Percentiles rank a stretch among this genome's conserved stretches.
Conservation (phyloP, 2,797 vertebrate genomes). For the Pagetopsis macropterus region DNA sequence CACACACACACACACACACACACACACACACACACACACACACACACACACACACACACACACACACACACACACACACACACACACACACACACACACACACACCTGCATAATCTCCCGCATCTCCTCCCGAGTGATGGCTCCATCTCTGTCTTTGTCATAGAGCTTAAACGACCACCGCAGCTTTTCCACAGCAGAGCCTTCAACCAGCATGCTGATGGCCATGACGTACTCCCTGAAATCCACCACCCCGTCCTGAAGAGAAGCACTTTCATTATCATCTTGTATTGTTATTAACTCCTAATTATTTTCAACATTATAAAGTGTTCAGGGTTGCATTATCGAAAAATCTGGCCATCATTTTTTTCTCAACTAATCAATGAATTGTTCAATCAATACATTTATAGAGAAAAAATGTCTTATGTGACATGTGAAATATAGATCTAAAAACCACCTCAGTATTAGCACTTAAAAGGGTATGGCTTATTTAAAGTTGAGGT, state of each 20-base stretch:
- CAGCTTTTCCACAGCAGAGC: slow-evolving; percentile 78
- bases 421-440: too few relatives aligned
- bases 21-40: slow-evolving; percentile 59
- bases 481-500: too few relatives aligned
- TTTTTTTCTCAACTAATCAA: too few relatives aligned
- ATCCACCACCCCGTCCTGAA: slow-evolving; percentile 76
- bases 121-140: slow-evolving; percentile 80
- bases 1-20: slow-evolving; percentile 70
- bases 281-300: not conserved
- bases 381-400: too few relatives aligned
- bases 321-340: not conserved
- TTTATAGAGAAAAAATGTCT: too few relatives aligned
- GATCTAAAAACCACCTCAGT: too few relatives aligned
- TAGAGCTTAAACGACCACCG: slow-evolving; percentile 83
- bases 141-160: slow-evolving; percentile 78
- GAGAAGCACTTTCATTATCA: slow-evolving; percentile 10
- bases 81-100: too few relatives aligned
- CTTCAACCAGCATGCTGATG: slow-evolving; percentile 77
- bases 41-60: too few relatives aligned
- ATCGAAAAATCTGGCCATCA: too few relatives aligned
- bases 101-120: slow-evolving; percentile 79
- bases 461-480: too few relatives aligned
- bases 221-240: slow-evolving; percentile 82
- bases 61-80: too few relatives aligned
- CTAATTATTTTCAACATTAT: not conserved